Conservation (phyloP, 2,797 vertebrate species). For the Peromyscus nudipes region DNA sequence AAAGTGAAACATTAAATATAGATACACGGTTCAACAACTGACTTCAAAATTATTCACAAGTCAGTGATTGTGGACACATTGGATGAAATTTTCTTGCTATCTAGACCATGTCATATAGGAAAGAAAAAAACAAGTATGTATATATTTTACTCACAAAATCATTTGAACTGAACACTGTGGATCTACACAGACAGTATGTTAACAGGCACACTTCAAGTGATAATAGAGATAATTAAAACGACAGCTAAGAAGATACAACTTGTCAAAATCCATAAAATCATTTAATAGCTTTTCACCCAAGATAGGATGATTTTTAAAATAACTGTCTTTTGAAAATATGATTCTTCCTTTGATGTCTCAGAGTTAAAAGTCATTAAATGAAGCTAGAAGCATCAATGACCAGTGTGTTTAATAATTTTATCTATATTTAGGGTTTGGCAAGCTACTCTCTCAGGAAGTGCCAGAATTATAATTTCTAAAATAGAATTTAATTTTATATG, state of each 20-base stretch:
- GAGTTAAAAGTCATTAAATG: neutral
- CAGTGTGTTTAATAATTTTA: neutral
- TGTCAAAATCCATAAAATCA: neutral
- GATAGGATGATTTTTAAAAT: neutral
- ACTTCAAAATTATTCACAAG: neutral
- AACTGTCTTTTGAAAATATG: neutral
- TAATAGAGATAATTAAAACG: neutral
- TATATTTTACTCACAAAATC: neutral
- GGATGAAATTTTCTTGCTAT: neutral
- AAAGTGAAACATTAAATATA: neutral
- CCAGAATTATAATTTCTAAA: conserved; percentile 53
- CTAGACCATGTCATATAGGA: neutral
- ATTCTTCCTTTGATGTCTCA: neutral
- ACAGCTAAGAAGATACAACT: neutral
- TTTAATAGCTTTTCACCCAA: neutral
- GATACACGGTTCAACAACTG: neutral
- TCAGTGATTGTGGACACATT: neutral
- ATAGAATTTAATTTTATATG: neutral
- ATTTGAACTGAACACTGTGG: neutral
- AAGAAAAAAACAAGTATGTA: neutral
- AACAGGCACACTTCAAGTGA: neutral
- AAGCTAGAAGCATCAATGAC: neutral
- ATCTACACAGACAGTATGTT: neutral
- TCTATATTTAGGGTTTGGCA: neutral
- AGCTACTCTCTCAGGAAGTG: neutral